Base-by-base conservation (phyloP, 2,888 invertebrate species). In the Pristionchus arcanus region DNA sequence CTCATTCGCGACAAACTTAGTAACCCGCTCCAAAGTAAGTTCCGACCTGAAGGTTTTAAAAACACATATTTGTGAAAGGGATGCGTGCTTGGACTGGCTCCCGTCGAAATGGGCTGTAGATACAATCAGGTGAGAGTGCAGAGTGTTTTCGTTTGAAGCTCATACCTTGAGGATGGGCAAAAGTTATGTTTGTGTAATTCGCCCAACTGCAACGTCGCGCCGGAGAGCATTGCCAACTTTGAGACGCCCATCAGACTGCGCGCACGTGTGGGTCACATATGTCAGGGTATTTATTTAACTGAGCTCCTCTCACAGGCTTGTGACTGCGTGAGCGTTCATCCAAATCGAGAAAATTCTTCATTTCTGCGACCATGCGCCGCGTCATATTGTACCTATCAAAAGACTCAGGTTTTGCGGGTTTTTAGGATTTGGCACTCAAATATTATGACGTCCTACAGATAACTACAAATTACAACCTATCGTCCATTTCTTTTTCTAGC, bases 291-390 rank as follows among this genome's bases (percentile, higher is more conserved):
- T 55, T 84, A 13, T 1, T 13, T 84, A 25, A 13, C 9, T 84
- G 9, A 84, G 13, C 4, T 84, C 31, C 25, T 55, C n/a, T 16
- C 28, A 34, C 66, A 86, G 86, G 86, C 86, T 16, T 86, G 86
- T n/a, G 86, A 86, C 28, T 86, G 86, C 63, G 34, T 49, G 34
- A 59, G 86, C 31, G 59, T 66, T 3, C 86, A 86, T 86, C 86
- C 86, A 7, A 86, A 86, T 86, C 34, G n/a, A 25, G 63, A 37
- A n/a, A 86, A 86, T 53, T 63, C 59, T 3, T 31, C 86, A 0
- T 86, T 86, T 31, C 42, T 66, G 37, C 86, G 37, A 3, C 86
- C 86, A n/a, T 86, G 86, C 28, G 86, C 86, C 5, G 19, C 86
- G 4, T 86, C 86, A 5, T 86, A 34, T 59, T 86, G 86, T 28